Evolutionary conservation across 2,113 vertebrate genomes (phyloP).

Genomic region (Recurvirostra avosetta): DNA sequence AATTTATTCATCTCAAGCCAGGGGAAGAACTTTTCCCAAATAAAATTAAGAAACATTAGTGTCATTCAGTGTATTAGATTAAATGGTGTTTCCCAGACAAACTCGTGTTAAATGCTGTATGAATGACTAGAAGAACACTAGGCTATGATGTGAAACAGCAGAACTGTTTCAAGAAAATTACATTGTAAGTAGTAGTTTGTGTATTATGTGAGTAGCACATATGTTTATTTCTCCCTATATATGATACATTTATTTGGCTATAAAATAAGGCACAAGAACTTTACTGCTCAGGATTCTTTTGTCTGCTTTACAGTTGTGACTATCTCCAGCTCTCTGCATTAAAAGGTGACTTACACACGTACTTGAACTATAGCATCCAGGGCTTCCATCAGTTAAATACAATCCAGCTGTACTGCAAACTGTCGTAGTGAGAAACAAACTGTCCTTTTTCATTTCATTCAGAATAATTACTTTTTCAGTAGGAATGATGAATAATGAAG

Average conservation of each 20-base stretch:
- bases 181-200: not conserved
- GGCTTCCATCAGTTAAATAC: not conserved
- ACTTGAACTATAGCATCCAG: not conserved
- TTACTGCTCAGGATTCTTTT: not conserved
- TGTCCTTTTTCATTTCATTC: not conserved
- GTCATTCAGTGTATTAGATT: not conserved
- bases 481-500: too few species aligned
- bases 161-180: not conserved
- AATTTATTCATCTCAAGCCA: not conserved
- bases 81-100: not conserved
- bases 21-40: not conserved
- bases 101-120: not conserved
- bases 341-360: rapidly evolving
- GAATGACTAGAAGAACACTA: not conserved
- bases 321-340: not conserved
- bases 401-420: not conserved
- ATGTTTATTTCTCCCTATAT: not conserved
- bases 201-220: not conserved
- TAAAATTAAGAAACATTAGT: not conserved
- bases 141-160: not conserved
- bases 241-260: not conserved
- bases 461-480: not conserved
- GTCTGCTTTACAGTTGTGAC: not conserved
- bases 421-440: not conserved
- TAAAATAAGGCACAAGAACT: not conserved